phyloP scores from a whole-genome alignment of 2,888 invertebrate species.

The Diaphora mendica region DNA sequence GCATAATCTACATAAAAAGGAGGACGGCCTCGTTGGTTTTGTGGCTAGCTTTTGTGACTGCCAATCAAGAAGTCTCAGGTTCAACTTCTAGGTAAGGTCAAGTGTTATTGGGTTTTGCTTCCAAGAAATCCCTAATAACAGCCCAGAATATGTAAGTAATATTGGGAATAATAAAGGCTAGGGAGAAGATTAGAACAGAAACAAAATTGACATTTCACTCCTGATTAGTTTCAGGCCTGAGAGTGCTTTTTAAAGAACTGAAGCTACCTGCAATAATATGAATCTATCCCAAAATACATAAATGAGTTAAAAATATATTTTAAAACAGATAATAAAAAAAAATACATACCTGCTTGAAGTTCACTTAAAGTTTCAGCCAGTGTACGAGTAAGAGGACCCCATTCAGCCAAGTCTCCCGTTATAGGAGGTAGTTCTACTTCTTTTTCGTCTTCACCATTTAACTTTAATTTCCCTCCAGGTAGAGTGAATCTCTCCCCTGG shows the following conservation, averaged over 20 bases:
- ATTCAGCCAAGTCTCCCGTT: constrained; percentile 89
- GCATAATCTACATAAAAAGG: not conserved
- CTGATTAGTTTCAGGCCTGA: not conserved
- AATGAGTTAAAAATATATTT: too few relatives aligned
- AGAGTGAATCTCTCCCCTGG: constrained; percentile 90
- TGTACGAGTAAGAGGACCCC: constrained; percentile 89
- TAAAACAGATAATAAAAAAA: not conserved
- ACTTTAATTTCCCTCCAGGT: constrained; percentile 90
- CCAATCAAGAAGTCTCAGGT: too few relatives aligned
- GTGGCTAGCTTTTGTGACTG: too few relatives aligned
- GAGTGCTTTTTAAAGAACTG: not conserved
- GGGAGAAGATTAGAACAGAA: not conserved
- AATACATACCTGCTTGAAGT: constrained; percentile 85
- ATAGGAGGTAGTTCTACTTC: constrained; percentile 88
- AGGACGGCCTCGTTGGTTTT: too few relatives aligned
- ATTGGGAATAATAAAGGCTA: not conserved
- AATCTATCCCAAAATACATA: too few relatives aligned
- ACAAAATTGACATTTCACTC: too few relatives aligned
- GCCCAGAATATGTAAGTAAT: too few relatives aligned
- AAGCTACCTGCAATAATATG: not conserved
- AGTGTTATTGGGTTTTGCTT: too few relatives aligned
- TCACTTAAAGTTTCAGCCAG: constrained; percentile 90
- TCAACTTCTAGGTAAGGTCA: too few relatives aligned
- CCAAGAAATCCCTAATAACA: too few relatives aligned
- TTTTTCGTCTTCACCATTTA: constrained; percentile 76